Base-by-base conservation (phyloP, 1,140 invertebrate genomes). In the Meteorus sp. region DNA sequence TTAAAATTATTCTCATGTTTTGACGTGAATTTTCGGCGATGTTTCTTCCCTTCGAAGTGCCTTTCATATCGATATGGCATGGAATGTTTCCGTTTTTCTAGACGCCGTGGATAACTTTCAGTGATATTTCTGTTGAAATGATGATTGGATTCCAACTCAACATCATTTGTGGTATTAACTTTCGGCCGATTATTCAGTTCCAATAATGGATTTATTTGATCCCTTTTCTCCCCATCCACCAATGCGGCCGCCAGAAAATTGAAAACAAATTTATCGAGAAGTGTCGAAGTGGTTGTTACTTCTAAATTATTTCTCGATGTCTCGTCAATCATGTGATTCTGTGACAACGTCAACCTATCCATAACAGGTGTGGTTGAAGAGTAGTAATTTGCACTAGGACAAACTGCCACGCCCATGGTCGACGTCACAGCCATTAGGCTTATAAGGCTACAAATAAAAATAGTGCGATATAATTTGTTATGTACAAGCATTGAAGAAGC, bases 391-490 rank as follows among this genome's bases (percentile, higher is more conserved):
- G 63, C 56, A 48, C 55, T 47, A 1, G 73, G 66, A 64, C 77
- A 80, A 0, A 68, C 72, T 2, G 77, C 50, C 1, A 75, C 72
- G 2, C 77, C 73, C 27, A 79, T 72, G 19, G 77, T 64, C 1
- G 78, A 80, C 1, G 77, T 79, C 54, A 78, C 68, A 5, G 87
- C 86, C 87, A 95, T 93, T 27, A 92, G 79, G 23, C 88, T 84
- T 55, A 94, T 88, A 7, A 92, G 85, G n/a, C 83, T 80, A 68
- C 90, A 92, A 57, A 93, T 92, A 70, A 93, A 90, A 13, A 88
- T 74, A 1, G 90, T 93, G 33, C 91, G 79, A 11, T 86, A 81
- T 39, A 83, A 80, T 7, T 88, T 83, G 51, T 89, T 86, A 61
- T 87, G 85, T 1, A 89, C 88, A 50, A 95, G 74, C 51, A 85